Evolutionary conservation across 2,113 vertebrate species (phyloP).

Genomic region (Mobula hypostoma): DNA sequence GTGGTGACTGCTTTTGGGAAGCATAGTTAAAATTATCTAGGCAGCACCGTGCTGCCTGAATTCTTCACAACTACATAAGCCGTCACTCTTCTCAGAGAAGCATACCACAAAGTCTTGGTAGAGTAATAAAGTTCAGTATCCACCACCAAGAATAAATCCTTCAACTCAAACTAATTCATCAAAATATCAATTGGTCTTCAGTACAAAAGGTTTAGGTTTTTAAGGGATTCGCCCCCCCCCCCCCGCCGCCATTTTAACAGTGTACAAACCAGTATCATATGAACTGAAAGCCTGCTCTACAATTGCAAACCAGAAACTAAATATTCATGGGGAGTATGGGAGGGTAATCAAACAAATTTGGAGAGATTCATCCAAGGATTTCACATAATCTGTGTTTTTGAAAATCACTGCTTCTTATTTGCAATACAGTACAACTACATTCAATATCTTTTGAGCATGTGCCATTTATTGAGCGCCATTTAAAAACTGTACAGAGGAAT

Average conservation of each 20-base stretch:
- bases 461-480: neutral
- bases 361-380: neutral
- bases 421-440: neutral
- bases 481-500: neutral
- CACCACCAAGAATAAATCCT: neutral
- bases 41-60: too few relatives aligned
- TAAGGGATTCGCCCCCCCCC: neutral
- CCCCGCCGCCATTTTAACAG: neutral
- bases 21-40: too few relatives aligned
- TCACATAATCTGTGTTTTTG: neutral
- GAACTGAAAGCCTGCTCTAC: neutral
- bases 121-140: neutral
- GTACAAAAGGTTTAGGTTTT: neutral
- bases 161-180: neutral
- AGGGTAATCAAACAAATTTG: neutral
- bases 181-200: neutral
- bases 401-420: neutral
- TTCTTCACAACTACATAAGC: too few relatives aligned
- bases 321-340: neutral
- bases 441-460: neutral
- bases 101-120: neutral
- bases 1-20: too few relatives aligned
- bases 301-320: neutral
- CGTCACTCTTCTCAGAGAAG: neutral
- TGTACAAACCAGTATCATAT: neutral